Conservation (phyloP, 2,888 invertebrate genomes). For the Philaethria dido region DNA sequence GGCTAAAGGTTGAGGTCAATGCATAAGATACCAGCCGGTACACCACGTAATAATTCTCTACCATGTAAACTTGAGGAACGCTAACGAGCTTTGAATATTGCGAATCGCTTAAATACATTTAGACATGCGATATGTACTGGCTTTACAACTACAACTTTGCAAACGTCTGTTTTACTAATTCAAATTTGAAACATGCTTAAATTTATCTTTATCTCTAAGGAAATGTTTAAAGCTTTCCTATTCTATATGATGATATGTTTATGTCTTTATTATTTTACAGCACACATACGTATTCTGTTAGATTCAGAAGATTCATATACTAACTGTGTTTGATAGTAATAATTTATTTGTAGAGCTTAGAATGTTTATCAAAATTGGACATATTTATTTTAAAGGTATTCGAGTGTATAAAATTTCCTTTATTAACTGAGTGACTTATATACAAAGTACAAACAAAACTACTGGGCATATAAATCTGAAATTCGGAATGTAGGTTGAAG, state of each 20-base stretch:
- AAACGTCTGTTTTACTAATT: constrained; percentile 30
- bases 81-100: constrained; percentile 42
- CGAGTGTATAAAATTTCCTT: too few relatives aligned
- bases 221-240: background rate
- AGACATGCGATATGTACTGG: constrained; percentile 31
- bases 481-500: too few relatives aligned
- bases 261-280: constrained; percentile 38
- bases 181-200: constrained; percentile 15
- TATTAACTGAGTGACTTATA: too few relatives aligned
- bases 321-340: background rate
- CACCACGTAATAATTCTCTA: constrained; percentile 38
- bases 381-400: too few relatives aligned
- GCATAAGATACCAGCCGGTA: constrained; percentile 40
- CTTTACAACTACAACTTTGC: constrained; percentile 27
- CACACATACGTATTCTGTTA: constrained; percentile 5
- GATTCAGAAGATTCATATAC: background rate
- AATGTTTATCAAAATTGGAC: too few relatives aligned
- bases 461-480: too few relatives aligned
- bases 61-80: constrained; percentile 41
- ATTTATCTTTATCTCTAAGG: background rate
- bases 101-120: constrained; percentile 34
- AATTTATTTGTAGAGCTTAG: background rate
- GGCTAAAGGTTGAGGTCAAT: constrained; percentile 41
- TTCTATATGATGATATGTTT: background rate
- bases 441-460: too few relatives aligned